Base-by-base conservation (phyloP, 2,797 vertebrate species). In the Xyrichtys novacula region DNA sequence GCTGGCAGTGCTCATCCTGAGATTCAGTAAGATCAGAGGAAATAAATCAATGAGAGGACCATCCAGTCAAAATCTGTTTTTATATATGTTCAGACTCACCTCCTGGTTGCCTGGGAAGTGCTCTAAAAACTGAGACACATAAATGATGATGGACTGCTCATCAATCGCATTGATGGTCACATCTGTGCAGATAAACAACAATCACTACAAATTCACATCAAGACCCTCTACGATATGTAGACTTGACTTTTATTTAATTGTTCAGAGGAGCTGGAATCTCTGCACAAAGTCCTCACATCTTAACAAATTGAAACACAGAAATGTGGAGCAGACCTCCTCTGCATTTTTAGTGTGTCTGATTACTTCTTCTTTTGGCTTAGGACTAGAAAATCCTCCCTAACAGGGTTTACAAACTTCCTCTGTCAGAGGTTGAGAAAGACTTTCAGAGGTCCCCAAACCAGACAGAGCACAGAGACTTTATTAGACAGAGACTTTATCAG, bases 81-180 rank as follows among this genome's bases (percentile, higher is more conserved):
- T 12, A 40, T 23, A 10, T n/a, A 42, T 56, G 53, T 4, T 20
- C 3, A 10, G 12, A 4, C 93, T 43, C 93, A 99, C 98, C 77
- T 95, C 94, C 74, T 98, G 96, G 61, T 95, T 76, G 67, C 96
- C 96, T 0, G 97, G 97, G 82, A 99, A 99, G 78, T 96, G 97
- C 71, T 98, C 96, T 83, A 99, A 93, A 87, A 99, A 99, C 84
- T 98, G 97, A 0, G 97, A 95, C 86, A 99, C 96, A 0, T 99
- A 99, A 0, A 95, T 99, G 84, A 98, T 96, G 67, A 99, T 95
- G 28, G 96, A 98, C 69, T 99, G 98, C 59, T 98, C 96, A 46
- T 98, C 97, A 0, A 97, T 97, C 1, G 94, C 81, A 56, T 95
- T 95, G 42, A 97, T 93, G 66, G 94, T 96, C 80, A 99, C 93